Evolutionary conservation across 1,140 invertebrate species (phyloP).

Genomic region (Oreohelix idahoensis): DNA sequence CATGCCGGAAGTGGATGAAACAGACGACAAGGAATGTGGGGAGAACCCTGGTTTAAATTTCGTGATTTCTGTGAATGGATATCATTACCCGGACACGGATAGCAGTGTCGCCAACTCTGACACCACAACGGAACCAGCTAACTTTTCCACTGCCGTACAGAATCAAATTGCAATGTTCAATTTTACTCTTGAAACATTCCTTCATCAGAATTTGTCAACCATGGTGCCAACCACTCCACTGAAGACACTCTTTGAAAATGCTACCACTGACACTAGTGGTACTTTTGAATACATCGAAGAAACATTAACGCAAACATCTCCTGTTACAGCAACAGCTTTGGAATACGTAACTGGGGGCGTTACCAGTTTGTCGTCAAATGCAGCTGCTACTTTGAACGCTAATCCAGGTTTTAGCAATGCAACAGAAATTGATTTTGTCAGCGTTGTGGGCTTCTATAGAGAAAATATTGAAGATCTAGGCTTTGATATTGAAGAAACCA

Average conservation of each 20-base stretch:
- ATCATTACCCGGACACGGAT: background rate
- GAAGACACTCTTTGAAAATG: background rate
- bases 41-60: background rate
- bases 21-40: slow-evolving; percentile 3
- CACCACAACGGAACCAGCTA: background rate
- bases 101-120: background rate
- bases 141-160: background rate
- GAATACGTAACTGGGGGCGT: background rate
- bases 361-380: background rate
- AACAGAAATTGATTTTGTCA: background rate
- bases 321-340: background rate
- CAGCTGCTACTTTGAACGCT: background rate
- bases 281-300: background rate
- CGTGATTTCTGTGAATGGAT: background rate
- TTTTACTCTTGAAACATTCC: background rate
- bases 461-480: background rate
- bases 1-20: slow-evolving; percentile 20
- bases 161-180: background rate
- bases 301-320: background rate
- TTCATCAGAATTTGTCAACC: background rate
- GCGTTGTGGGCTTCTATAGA: background rate
- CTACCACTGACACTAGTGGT: background rate
- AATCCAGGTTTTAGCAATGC: background rate
- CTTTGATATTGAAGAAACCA: background rate
- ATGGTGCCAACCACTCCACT: background rate